Evolutionary conservation across 2,113 vertebrate genomes (phyloP).

Genomic region (Callocephalon fimbriatum): DNA sequence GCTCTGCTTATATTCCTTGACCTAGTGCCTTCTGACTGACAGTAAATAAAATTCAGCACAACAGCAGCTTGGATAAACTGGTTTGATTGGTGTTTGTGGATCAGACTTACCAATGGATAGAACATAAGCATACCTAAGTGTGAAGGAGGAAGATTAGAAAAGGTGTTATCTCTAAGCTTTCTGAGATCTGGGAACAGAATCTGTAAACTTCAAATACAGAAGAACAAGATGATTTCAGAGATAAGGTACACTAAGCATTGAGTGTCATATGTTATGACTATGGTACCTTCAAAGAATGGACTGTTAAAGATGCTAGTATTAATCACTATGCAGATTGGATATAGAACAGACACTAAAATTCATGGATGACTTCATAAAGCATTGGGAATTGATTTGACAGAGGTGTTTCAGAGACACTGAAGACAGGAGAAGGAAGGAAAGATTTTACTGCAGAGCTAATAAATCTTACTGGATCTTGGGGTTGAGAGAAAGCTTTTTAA

Average conservation of each 20-base stretch:
- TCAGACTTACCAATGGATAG: not conserved
- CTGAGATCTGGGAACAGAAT: not conserved
- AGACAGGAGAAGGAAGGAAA: not conserved
- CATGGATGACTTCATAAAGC: not conserved
- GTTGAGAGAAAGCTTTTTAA: not conserved
- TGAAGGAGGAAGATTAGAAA: not conserved
- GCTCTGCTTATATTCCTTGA: not conserved
- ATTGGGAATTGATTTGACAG: not conserved
- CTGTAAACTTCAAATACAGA: not conserved
- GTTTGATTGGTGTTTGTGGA: not conserved
- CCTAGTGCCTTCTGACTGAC: not conserved
- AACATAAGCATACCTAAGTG: not conserved
- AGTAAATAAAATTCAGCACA: not conserved
- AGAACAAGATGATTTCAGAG: not conserved
- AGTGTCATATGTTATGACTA: accelerated
- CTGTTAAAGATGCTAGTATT: not conserved
- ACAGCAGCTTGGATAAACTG: not conserved
- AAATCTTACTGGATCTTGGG: not conserved
- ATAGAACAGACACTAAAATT: not conserved
- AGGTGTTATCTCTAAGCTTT: not conserved
- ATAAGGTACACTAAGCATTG: not conserved
- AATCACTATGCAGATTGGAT: not conserved
- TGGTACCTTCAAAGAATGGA: not conserved
- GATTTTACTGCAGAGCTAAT: not conserved
- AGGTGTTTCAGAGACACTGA: not conserved